phyloP scores from a whole-genome alignment of 2,888 invertebrate species.

The Andrena marginata region DNA sequence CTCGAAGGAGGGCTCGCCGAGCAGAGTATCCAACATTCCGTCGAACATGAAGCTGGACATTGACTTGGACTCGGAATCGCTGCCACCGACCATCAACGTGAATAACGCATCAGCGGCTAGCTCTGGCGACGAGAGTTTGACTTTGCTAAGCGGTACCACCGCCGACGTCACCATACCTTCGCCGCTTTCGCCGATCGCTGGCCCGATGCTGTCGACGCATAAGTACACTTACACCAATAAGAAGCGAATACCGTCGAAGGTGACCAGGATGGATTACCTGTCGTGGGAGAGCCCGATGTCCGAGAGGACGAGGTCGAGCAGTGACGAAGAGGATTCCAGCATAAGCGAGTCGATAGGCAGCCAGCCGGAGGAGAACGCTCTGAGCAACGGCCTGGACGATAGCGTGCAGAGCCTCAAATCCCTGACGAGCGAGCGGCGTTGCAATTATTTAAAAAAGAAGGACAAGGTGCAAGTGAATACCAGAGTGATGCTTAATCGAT shows the following conservation, averaged over 20 bases:
- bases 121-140: slow-evolving; percentile 82
- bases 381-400: slow-evolving; percentile 80
- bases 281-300: slow-evolving; percentile 83
- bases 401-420: slow-evolving; percentile 66
- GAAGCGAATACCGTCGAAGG: slow-evolving; percentile 78
- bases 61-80: slow-evolving; percentile 80
- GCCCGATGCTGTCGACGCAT: slow-evolving; percentile 80
- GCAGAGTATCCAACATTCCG: slow-evolving; percentile 77
- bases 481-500: slow-evolving; percentile 78
- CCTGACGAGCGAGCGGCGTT: slow-evolving; percentile 70
- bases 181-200: slow-evolving; percentile 81
- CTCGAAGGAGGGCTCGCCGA: slow-evolving; percentile 81
- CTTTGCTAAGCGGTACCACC: slow-evolving; percentile 76
- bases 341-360: slow-evolving; percentile 79
- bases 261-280: slow-evolving; percentile 76
- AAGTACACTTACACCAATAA: slow-evolving; percentile 83
- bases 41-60: slow-evolving; percentile 81
- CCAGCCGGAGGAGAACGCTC: slow-evolving; percentile 77
- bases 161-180: slow-evolving; percentile 81
- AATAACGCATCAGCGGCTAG: slow-evolving; percentile 80
- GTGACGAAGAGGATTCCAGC: slow-evolving; percentile 80
- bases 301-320: slow-evolving; percentile 80
- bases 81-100: slow-evolving; percentile 75
- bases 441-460: slow-evolving; percentile 77
- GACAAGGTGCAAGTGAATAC: slow-evolving; percentile 80